Percentiles rank a stretch among this genome's conserved stretches.
These are phyloP conservation scores for Mandrillus leucophaeus DNA, from an alignment of 2,113 vertebrate species.

Conservation along the genomic window DNA sequence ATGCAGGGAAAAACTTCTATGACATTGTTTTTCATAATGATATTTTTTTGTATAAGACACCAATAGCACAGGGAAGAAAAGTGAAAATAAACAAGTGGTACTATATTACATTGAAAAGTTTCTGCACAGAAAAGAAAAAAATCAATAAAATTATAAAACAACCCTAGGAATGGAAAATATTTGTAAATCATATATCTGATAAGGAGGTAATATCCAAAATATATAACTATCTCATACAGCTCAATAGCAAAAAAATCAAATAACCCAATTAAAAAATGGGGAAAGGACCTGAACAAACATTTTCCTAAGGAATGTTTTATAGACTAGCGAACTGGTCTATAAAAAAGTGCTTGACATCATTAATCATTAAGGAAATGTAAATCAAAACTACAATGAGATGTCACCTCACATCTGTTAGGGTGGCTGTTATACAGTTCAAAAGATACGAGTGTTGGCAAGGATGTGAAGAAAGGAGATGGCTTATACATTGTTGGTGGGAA, in stretches of 20 bases:
- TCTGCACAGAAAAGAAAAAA: neutral
- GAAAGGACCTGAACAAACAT: neutral
- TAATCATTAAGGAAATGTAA: neutral
- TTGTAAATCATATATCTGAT: neutral
- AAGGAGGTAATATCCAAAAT: neutral
- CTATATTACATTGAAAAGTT: neutral
- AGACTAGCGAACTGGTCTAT: neutral
- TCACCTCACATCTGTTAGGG: neutral
- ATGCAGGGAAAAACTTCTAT: neutral
- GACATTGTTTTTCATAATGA: neutral
- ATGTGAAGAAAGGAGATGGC: neutral
- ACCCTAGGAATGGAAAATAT: neutral
- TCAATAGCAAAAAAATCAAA: neutral
- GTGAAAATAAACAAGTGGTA: neutral
- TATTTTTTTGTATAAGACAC: neutral
- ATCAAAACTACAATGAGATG: neutral
- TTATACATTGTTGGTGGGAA: neutral
- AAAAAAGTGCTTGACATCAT: neutral
- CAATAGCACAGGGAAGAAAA: neutral
- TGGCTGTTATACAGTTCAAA: neutral
- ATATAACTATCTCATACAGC: neutral
- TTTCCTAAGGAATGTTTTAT: neutral
- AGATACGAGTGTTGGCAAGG: neutral
- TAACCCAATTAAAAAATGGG: neutral
- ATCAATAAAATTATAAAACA: neutral